phyloP scores from a whole-genome alignment of 2,797 vertebrate genomes.

The Dendrocincla fuliginosa region DNA sequence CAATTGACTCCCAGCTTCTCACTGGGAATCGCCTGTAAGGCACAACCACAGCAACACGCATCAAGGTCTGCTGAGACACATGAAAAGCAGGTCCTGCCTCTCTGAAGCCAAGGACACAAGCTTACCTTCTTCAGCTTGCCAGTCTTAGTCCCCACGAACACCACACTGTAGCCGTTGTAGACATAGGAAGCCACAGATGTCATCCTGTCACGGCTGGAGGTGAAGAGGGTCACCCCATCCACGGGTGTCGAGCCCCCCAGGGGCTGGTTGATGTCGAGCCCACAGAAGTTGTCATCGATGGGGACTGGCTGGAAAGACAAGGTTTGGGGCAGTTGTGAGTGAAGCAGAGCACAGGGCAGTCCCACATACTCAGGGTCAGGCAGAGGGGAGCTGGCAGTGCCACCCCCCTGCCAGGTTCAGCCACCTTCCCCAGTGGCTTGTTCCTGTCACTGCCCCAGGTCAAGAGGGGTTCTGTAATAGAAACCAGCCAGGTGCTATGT shows the following conservation, averaged over 20 bases:
- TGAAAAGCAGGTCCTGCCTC: background rate
- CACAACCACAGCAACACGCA: fast-evolving
- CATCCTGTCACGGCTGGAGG: conserved; percentile 92
- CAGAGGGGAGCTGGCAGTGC: fast-evolving
- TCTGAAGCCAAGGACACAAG: fast-evolving
- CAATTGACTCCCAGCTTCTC: background rate
- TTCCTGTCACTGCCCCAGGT: background rate
- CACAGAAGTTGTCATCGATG: conserved; percentile 97
- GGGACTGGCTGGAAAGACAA: conserved; percentile 88
- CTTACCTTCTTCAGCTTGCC: conserved; percentile 96
- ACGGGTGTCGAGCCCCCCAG: conserved; percentile 93
- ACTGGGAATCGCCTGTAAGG: fast-evolving
- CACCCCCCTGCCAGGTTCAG: background rate
- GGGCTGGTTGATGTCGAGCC: conserved; percentile 98
- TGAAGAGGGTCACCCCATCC: conserved; percentile 90
- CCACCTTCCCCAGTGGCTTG: background rate
- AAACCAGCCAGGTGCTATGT: background rate
- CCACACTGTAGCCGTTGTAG: conserved; percentile 95
- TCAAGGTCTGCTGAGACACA: background rate
- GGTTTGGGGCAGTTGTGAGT: background rate
- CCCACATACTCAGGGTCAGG: fast-evolving
- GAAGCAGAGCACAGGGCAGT: background rate
- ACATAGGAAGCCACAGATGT: conserved; percentile 93
- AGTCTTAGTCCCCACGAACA: conserved; percentile 95
- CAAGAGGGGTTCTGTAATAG: background rate